Evolutionary conservation across 2,113 vertebrate species (phyloP).

Genomic region (Macrotis lagotis): DNA sequence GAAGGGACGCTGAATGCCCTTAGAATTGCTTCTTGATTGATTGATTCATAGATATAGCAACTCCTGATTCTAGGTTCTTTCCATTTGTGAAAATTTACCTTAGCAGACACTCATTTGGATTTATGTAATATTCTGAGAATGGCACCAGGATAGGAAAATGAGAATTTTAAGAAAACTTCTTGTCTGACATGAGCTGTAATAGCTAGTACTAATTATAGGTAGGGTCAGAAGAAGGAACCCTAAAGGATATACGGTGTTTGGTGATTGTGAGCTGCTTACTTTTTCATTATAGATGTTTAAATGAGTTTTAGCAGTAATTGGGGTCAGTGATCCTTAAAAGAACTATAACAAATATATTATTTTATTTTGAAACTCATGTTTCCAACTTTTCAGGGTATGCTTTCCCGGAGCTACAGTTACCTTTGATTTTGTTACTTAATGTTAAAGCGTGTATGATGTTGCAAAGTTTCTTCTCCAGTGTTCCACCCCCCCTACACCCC

Average conservation of each 20-base stretch:
- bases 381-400: conserved; percentile 40
- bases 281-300: neutral
- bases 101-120: neutral
- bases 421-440: conserved; percentile 56
- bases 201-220: neutral
- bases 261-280: neutral
- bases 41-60: conserved; percentile 44
- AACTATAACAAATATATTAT: neutral
- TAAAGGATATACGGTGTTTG: neutral
- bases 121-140: neutral
- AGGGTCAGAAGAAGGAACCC: conserved; percentile 22
- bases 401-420: conserved; percentile 56
- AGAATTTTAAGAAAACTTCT: conserved; percentile 24
- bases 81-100: conserved; percentile 10
- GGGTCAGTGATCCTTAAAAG: conserved; percentile 32
- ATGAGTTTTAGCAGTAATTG: conserved; percentile 41
- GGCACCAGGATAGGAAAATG: neutral
- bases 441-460: conserved; percentile 51
- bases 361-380: conserved; percentile 57
- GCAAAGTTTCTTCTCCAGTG: neutral
- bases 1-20: neutral
- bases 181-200: neutral
- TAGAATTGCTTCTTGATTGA: neutral
- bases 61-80: conserved; percentile 12
- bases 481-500: neutral